phyloP scores from a whole-genome alignment of 2,797 vertebrate genomes.

The Chromobotia macracanthus region DNA sequence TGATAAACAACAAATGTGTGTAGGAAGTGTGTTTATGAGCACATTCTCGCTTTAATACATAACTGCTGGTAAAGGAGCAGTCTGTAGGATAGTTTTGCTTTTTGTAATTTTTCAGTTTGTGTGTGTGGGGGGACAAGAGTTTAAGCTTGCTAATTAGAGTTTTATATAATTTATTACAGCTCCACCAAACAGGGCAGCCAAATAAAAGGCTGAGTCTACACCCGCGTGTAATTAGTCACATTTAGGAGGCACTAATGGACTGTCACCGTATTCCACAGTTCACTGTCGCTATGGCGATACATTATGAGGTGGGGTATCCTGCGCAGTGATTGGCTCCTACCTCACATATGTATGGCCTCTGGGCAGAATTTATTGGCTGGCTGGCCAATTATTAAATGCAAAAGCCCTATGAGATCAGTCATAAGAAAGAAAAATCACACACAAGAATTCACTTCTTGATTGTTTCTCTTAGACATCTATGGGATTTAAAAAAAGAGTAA shows the following conservation, averaged over 20 bases:
- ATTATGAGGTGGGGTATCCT: background rate
- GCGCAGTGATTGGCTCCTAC: background rate
- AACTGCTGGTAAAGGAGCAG: background rate
- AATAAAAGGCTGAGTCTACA: constrained; percentile 21
- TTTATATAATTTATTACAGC: constrained; percentile 37
- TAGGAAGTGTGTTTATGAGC: constrained; percentile 1
- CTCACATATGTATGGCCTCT: background rate
- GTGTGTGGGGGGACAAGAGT: background rate
- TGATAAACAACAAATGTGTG: constrained; percentile 10
- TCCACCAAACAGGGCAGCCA: constrained; percentile 2
- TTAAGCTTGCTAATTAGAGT: constrained; percentile 16
- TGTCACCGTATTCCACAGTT: constrained; percentile 31
- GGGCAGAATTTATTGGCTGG: background rate
- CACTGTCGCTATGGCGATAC: constrained; percentile 2
- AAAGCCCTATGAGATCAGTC: background rate
- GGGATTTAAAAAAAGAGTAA: too few species aligned
- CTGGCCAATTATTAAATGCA: background rate
- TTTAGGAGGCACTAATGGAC: constrained; percentile 34
- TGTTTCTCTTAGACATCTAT: background rate
- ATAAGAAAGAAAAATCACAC: background rate
- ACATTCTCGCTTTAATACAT: background rate
- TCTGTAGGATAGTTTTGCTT: constrained; percentile 14
- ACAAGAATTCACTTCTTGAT: background rate
- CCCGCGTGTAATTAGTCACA: constrained; percentile 36
- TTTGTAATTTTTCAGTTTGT: constrained; percentile 24